Conservation (phyloP, 2,113 vertebrate genomes). For the Nothocercus julius region DNA sequence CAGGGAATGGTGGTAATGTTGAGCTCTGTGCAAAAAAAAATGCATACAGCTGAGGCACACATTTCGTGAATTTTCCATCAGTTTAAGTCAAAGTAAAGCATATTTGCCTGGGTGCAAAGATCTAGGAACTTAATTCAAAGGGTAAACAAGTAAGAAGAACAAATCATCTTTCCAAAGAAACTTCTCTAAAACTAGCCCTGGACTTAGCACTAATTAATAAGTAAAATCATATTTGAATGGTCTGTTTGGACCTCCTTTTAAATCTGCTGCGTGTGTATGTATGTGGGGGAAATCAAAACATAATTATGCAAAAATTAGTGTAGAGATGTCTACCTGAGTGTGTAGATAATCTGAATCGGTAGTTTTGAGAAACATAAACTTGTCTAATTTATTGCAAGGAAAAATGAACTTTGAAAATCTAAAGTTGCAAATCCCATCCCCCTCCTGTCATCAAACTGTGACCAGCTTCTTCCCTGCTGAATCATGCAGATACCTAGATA, state of each 20-base stretch:
- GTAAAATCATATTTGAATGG: neutral
- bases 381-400: neutral
- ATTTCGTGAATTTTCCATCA: neutral
- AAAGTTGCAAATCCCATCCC: neutral
- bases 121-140: neutral
- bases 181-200: neutral
- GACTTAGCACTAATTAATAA: neutral
- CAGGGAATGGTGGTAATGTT: neutral
- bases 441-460: slow-evolving; percentile 49
- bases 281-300: too few relatives aligned
- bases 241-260: neutral
- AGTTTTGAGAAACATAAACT: neutral
- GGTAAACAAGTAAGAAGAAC: neutral
- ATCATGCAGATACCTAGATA: neutral
- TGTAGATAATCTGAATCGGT: neutral
- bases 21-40: neutral
- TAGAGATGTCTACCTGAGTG: neutral
- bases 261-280: neutral
- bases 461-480: slow-evolving; percentile 2
- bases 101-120: neutral
- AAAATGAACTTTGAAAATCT: neutral
- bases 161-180: neutral
- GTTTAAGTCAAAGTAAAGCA: neutral
- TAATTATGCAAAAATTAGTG: fast-evolving
- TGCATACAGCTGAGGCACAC: fast-evolving